Conservation (phyloP, 2,888 invertebrate species). For the Phoronis australis region DNA sequence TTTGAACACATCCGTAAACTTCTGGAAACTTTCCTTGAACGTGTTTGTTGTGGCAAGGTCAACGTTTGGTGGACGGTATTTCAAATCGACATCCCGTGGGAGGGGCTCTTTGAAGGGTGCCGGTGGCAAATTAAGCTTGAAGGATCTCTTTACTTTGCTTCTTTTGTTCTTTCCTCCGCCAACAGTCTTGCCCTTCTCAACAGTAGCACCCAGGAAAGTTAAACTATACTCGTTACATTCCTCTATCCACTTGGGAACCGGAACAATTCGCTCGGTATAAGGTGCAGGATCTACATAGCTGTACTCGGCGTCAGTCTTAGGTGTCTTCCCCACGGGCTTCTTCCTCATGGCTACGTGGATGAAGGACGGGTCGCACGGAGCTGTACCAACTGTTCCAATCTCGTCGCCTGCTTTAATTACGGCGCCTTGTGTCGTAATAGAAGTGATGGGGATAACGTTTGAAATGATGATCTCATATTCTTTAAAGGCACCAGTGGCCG, state of each 20-base stretch:
- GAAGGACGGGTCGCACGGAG: slow-evolving; percentile 13
- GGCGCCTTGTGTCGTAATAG: neutral
- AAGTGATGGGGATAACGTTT: slow-evolving; percentile 15
- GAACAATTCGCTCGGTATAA: slow-evolving; percentile 20
- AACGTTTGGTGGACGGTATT: too few species aligned
- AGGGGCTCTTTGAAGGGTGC: too few species aligned
- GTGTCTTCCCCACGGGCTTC: neutral
- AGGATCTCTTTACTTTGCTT: too few species aligned
- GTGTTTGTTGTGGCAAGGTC: too few species aligned
- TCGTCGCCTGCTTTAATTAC: slow-evolving; percentile 3
- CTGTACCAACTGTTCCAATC: slow-evolving; percentile 7
- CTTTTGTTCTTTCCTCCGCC: too few species aligned
- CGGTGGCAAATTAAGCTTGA: too few species aligned
- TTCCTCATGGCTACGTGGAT: slow-evolving; percentile 23
- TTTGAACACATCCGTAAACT: too few species aligned
- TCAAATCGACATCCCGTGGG: too few species aligned
- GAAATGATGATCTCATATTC: slow-evolving; percentile 22
- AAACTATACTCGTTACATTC: slow-evolving; percentile 24
- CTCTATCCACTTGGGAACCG: slow-evolving; percentile 22
- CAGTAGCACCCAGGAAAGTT: slow-evolving; percentile 18
- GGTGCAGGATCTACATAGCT: slow-evolving; percentile 24
- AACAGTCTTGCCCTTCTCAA: too few species aligned
- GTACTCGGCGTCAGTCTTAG: slow-evolving; percentile 7
- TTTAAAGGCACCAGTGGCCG: slow-evolving; percentile 15
- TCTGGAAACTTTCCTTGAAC: too few species aligned